Evolutionary conservation across 2,888 invertebrate genomes (phyloP).

Genomic region (Micoletzkya japonica): DNA sequence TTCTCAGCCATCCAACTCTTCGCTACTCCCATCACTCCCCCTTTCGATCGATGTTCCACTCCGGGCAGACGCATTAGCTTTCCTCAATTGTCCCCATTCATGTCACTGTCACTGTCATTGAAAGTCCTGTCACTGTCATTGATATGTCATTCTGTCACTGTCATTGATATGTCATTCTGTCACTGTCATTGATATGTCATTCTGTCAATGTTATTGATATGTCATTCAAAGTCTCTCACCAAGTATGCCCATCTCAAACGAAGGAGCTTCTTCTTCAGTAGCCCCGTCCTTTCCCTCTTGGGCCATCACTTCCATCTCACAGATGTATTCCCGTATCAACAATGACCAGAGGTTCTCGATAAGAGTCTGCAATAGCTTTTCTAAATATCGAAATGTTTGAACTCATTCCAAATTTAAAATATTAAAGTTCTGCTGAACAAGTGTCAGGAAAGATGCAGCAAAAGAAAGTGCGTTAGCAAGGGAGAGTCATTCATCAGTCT

Average conservation of each 20-base stretch:
- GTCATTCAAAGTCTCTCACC: too few relatives aligned
- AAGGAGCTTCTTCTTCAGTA: slow-evolving; percentile 7
- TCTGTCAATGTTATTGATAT: too few relatives aligned
- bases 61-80: slow-evolving; percentile 15
- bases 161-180: too few relatives aligned
- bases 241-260: slow-evolving; percentile 22
- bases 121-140: too few relatives aligned
- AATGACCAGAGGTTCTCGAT: slow-evolving; percentile 26
- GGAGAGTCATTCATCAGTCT: not conserved
- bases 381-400: not conserved
- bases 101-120: too few relatives aligned
- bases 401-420: not conserved
- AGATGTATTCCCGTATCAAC: slow-evolving; percentile 18
- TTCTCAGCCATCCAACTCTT: slow-evolving; percentile 25
- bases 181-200: too few relatives aligned
- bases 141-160: too few relatives aligned
- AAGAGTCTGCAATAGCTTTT: slow-evolving; percentile 1
- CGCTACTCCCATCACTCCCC: slow-evolving; percentile 20
- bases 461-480: not conserved
- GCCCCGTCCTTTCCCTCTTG: slow-evolving; percentile 1
- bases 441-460: too few relatives aligned
- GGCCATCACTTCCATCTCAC: slow-evolving; percentile 26
- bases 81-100: too few relatives aligned
- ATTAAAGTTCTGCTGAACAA: too few relatives aligned
- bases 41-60: slow-evolving; percentile 4